Base-by-base conservation (phyloP, 2,113 vertebrate genomes). In the Tylochromis polylepis region DNA sequence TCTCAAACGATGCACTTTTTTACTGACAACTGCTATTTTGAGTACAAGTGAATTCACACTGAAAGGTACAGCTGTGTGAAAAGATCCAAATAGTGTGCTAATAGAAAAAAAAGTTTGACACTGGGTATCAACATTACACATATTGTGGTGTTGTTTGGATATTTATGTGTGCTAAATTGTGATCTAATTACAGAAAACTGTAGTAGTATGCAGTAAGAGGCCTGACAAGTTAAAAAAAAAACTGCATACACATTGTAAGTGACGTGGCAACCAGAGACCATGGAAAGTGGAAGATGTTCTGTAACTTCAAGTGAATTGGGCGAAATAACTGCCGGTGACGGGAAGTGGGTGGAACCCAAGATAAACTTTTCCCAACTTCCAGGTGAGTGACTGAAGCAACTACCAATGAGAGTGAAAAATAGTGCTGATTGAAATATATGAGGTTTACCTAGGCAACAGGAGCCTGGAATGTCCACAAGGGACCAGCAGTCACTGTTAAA, bases 1-100 rank as follows among this genome's bases (percentile, higher is more conserved):
- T 43, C 65, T 43, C 62, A 41, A 43, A 43, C 0, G 2, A 0
- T 0, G 36, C 65, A 43, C 65, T 43, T 70, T 70, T 15, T 43
- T 22, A 2, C 62, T 70, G 62, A 41, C 11, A 36, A 5, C 20
- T 0, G 36, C 62, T 70, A 70, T 0, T 41, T 24, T 70, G 1
- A 67, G 7, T 24, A 15, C 22, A 41, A 24, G 36, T 43, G 12
- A 41, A 8, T 70, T 70, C 65, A 70, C 65, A 70, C 36, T 70
- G 8, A 70, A 70, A 5, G 8, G 2, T 43, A 70, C 12, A 43
- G 36, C 36, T 70, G 36, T 1, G 12, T 70, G 12, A 70, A 70
- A 70, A 15, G 36, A 24, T 4, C 36, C n/a, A 70, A 43, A 70
- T 70, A 41, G 1, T 0, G 65, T 1, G 12, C 14, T 43, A 41